Base-by-base conservation (phyloP, 2,797 vertebrate genomes). In the Myripristis jacobus region DNA sequence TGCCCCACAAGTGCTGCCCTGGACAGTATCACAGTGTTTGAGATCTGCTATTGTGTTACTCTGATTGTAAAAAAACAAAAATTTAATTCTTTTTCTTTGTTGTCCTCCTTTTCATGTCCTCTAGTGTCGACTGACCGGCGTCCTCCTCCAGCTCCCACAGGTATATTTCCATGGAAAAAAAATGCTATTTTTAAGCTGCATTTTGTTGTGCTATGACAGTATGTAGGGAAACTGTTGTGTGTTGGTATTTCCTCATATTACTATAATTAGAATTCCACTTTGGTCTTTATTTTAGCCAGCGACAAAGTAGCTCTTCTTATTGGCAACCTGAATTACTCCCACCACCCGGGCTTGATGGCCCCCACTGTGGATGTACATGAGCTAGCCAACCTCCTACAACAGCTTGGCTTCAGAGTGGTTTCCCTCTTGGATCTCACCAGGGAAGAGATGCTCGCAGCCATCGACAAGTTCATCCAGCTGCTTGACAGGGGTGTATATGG, bases 251-350 rank as follows among this genome's bases (percentile, higher is more conserved):
- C 15, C 50, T 44, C 7, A 0, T 31, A 10, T 44, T 70, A 16
- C 55, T 59, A 41, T 65, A 73, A 64, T 74, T 73, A 41, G 3
- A 38, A 47, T 51, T 48, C 15, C n/a, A 18, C 29, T 66, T 53
- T 65, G 3, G 15, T 43, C 57, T 71, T 72, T 80, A 25, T 63
- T 80, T 58, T 50, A 97, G 96, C 96, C 36, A 93, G 94, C 27
- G 96, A 95, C 81, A 97, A 97, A 89, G 94, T 96, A 48, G 96
- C 96, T 0, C 89, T 97, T 66, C 46, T 97, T 47, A 96, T 97
- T 69, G 96, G 96, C 62, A 97, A 97, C 87, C 89, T 96, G 74
- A 90, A 89, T 77, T 97, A 97, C 88, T 82, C 80, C 56, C 83
- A 95, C 79, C 95, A 96, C 71, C 94, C 93, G 2, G 85, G 85